Evolutionary conservation across 2,888 invertebrate genomes (phyloP).

Genomic region (Epistrophe grossulariae): DNA sequence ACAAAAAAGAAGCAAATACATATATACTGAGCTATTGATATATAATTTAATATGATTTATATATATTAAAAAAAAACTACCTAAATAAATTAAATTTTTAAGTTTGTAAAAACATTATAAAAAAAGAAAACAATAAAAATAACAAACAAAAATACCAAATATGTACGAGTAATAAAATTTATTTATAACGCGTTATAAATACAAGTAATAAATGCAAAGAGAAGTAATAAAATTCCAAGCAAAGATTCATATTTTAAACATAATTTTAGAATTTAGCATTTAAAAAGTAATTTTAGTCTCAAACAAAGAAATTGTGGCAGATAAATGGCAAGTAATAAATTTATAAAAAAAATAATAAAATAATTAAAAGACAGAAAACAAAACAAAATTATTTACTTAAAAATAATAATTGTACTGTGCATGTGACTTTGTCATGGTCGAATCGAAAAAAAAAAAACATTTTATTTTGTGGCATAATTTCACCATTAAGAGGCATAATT

Average conservation of each 20-base stretch:
- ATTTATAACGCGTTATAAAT: slow-evolving; percentile 62
- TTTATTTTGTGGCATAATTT: slow-evolving; percentile 56
- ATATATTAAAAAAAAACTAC: slow-evolving; percentile 50
- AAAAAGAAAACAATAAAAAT: slow-evolving; percentile 45
- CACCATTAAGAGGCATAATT: slow-evolving; percentile 40
- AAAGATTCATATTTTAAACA: slow-evolving; percentile 39
- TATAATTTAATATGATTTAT: slow-evolving; percentile 48
- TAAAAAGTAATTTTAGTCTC: slow-evolving; percentile 53
- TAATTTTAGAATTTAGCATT: slow-evolving; percentile 26
- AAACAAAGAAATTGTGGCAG: slow-evolving; percentile 65
- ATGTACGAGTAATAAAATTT: slow-evolving; percentile 63
- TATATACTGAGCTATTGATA: slow-evolving; percentile 46
- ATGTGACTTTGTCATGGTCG: slow-evolving; percentile 52
- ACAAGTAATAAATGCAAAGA: slow-evolving; percentile 45
- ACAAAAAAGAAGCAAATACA: slow-evolving; percentile 38
- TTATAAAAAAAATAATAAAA: slow-evolving; percentile 46
- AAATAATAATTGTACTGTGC: slow-evolving; percentile 39
- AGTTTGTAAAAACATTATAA: slow-evolving; percentile 70
- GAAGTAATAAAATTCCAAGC: slow-evolving; percentile 31
- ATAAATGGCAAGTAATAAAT: slow-evolving; percentile 58
- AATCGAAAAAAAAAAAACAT: slow-evolving; percentile 53
- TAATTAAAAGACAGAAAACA: slow-evolving; percentile 5
- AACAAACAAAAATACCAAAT: slow-evolving; percentile 30
- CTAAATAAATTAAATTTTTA: slow-evolving; percentile 58
- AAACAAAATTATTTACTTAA: slow-evolving; percentile 35